Conservation (phyloP, 1,140 invertebrate genomes). For the Galleria mellonella region DNA sequence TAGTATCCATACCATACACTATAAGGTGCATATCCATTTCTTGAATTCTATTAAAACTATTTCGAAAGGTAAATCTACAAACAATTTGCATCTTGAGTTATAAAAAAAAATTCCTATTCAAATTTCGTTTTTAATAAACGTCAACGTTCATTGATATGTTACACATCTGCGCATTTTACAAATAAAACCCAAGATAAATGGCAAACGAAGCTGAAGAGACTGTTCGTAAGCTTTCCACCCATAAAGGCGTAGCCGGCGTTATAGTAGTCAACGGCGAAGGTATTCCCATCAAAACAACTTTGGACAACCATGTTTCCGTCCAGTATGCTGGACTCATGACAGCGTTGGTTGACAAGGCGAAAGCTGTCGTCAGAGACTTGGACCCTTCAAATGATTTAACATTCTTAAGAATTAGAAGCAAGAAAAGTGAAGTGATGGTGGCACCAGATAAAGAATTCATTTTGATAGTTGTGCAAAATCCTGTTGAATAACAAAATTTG, state of each 20-base stretch:
- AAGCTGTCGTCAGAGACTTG: conserved; percentile 82
- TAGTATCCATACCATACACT: no score
- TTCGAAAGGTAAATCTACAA: no score
- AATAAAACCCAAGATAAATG: conserved; percentile 47
- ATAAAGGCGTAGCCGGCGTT: conserved; percentile 84
- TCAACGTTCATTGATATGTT: no score
- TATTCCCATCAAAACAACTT: conserved; percentile 84
- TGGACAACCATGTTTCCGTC: conserved; percentile 83
- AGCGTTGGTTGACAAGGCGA: conserved; percentile 81
- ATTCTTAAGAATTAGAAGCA: conserved; percentile 89
- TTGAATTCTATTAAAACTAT: no score
- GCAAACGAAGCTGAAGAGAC: conserved; percentile 86
- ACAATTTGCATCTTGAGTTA: no score
- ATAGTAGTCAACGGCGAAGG: conserved; percentile 85
- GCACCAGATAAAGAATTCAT: conserved; percentile 86
- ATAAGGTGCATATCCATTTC: no score
- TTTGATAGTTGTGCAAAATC: conserved; percentile 81
- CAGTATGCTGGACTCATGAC: conserved; percentile 83
- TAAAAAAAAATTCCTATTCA: no score
- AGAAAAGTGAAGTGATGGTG: conserved; percentile 94
- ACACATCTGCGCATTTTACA: no score
- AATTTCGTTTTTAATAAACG: no score
- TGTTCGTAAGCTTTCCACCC: conserved; percentile 79
- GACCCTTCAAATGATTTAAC: conserved; percentile 88
- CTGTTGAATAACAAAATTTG: conserved; percentile 63